Percentiles rank a stretch among this genome's conserved stretches.
These are phyloP conservation scores for Rissa tridactyla DNA, from an alignment of 2,113 vertebrate genomes.

Conservation along the genomic window DNA sequence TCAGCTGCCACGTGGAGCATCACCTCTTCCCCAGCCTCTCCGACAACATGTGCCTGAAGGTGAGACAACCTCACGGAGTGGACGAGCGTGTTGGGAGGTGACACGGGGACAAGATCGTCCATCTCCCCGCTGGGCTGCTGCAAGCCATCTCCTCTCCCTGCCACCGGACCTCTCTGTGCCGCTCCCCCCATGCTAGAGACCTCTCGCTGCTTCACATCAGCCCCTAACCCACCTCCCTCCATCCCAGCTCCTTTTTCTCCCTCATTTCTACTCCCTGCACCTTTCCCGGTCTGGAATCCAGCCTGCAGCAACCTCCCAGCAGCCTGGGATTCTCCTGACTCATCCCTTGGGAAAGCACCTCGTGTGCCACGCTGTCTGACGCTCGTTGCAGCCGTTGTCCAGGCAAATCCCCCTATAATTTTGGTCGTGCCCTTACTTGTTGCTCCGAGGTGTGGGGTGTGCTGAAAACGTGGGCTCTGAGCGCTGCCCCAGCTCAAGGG, in stretches of 20 bases:
- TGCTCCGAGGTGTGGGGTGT: neutral
- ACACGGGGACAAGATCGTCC: accelerated
- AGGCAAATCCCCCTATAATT: neutral
- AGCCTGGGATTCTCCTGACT: neutral
- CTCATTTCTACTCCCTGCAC: neutral
- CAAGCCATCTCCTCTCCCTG: neutral
- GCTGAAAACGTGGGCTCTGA: accelerated
- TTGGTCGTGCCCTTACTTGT: neutral
- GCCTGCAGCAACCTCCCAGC: neutral
- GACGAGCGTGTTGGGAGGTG: neutral
- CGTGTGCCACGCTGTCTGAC: accelerated
- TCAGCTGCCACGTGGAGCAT: slow-evolving; percentile 95
- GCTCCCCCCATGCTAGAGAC: neutral
- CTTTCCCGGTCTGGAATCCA: neutral
- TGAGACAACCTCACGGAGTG: neutral
- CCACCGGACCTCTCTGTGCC: neutral
- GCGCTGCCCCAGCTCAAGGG: accelerated
- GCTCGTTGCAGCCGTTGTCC: neutral
- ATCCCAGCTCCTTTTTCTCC: neutral
- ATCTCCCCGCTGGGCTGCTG: neutral
- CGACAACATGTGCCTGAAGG: slow-evolving; percentile 96
- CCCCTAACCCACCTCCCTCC: neutral
- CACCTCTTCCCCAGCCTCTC: slow-evolving; percentile 92
- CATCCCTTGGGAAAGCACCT: neutral
- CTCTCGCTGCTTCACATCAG: neutral